Conservation (phyloP, 1,140 invertebrate genomes). For the Neodiprion fabricii region DNA sequence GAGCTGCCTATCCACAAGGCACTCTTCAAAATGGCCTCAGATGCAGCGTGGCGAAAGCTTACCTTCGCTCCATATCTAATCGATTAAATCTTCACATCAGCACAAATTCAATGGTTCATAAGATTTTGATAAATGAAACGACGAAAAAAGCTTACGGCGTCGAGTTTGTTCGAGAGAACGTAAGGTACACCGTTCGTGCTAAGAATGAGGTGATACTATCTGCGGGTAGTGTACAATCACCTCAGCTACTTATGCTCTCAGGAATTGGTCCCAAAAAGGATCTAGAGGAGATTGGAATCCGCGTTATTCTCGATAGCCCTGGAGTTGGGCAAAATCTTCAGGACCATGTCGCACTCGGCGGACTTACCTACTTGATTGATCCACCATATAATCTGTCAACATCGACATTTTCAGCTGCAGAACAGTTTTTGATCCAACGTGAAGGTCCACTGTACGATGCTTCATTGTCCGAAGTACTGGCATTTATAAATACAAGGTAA, state of each 20-base stretch:
- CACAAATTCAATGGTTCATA: constrained; percentile 52
- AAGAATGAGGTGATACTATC: constrained; percentile 68
- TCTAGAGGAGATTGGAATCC: constrained; percentile 62
- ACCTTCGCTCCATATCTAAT: constrained; percentile 54
- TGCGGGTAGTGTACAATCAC: constrained; percentile 67
- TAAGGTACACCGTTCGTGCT: constrained; percentile 49
- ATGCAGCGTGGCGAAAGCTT: constrained; percentile 61
- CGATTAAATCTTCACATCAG: constrained; percentile 61
- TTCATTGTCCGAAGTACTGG: neutral
- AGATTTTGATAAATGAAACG: constrained; percentile 40
- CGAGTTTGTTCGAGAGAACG: constrained; percentile 50
- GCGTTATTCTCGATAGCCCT: constrained; percentile 57
- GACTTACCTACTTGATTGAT: constrained; percentile 40
- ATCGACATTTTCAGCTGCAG: neutral
- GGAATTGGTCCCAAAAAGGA: constrained; percentile 69
- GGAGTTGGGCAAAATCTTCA: constrained; percentile 67
- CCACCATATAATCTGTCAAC: constrained; percentile 26
- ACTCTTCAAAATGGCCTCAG: constrained; percentile 51
- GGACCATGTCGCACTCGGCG: constrained; percentile 58
- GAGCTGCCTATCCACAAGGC: constrained; percentile 23
- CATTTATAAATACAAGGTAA: neutral
- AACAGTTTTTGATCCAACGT: neutral
- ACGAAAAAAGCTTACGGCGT: constrained; percentile 55
- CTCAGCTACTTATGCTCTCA: constrained; percentile 71
- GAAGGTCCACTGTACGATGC: neutral